Evolutionary conservation across 2,113 vertebrate species (phyloP), one percentile per base, ranked within the genome.

Genomic region (Dasypus novemcinctus): DNA sequence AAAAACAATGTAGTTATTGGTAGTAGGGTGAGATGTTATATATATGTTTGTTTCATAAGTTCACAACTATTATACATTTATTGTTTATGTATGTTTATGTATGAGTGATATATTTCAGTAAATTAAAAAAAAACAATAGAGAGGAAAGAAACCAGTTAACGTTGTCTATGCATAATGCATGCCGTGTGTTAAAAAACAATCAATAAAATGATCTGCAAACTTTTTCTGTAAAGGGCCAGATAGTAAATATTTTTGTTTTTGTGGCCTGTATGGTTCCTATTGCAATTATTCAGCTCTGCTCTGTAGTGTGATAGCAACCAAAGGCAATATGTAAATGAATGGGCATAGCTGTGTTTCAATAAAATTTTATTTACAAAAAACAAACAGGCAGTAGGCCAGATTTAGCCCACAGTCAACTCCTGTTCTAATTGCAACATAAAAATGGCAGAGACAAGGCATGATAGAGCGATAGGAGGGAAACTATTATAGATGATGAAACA

Each of bases 301-400:
- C 21, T 79, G 2, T 49, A 41, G 36, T 79, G 36, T 92, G 52
- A 90, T 92, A 82, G 46, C n/a, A 66, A 38, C 29, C 18, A 43
- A 46, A 54, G 63, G 85, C 20, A 63, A 76, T 81, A 36, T 7
- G 15, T 93, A n/a, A 94, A 68, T 93, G 36, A 90, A 82, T 71
- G 27, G 29, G 6, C 57, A 38, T 41, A 2, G 25, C 31, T 87
- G 17, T 90, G 27, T 92, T 89, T 68, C 49, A 87, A 46, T 87
- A 87, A 76, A 82, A 69, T 68, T 69, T 87, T 76, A 90, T 81
- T 85, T 95, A 83, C 54, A 59, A 59, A 78, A 94, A 83, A 69
- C 27, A 94, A 83, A 69, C 27, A 49, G 46, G 18, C 41, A 68
- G n/a, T 27, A 33, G 27, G 63, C 59, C 63, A 61, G 5, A 49